phyloP scores from a whole-genome alignment of 2,888 invertebrate genomes.

The Heliconius charithonia region DNA sequence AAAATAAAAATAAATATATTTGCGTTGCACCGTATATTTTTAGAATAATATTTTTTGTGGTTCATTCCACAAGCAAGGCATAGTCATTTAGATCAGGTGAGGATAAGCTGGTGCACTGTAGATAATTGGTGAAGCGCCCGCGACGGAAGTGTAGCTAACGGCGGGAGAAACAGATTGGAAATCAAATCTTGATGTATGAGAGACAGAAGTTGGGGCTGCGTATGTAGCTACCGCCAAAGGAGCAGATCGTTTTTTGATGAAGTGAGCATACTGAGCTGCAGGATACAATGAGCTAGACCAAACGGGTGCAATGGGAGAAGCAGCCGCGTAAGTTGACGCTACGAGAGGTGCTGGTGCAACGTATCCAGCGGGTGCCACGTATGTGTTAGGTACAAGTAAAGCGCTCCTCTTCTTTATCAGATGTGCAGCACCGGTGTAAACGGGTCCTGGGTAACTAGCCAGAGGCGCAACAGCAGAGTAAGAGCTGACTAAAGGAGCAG shows the following conservation, averaged over 20 bases:
- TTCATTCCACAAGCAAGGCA: neutral
- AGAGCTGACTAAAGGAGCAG: constrained; percentile 50
- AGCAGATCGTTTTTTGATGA: constrained; percentile 50
- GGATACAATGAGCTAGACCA: constrained; percentile 48
- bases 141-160: constrained; percentile 50
- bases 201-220: constrained; percentile 46
- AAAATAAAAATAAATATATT: neutral
- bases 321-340: constrained; percentile 56
- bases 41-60: neutral
- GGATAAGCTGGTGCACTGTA: neutral
- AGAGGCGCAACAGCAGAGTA: constrained; percentile 52
- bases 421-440: constrained; percentile 57
- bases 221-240: constrained; percentile 37
- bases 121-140: neutral
- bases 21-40: neutral
- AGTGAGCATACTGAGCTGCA: constrained; percentile 47
- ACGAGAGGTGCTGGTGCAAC: constrained; percentile 47
- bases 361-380: constrained; percentile 58
- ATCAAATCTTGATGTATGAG: constrained; percentile 60
- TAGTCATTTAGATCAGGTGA: neutral
- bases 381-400: constrained; percentile 47
- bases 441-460: constrained; percentile 44
- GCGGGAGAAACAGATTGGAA: constrained; percentile 57
- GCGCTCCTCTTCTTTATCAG: constrained; percentile 72
- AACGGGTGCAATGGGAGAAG: constrained; percentile 50